Evolutionary conservation across 2,888 invertebrate genomes (phyloP).

Genomic region (Dynastes tityus): DNA sequence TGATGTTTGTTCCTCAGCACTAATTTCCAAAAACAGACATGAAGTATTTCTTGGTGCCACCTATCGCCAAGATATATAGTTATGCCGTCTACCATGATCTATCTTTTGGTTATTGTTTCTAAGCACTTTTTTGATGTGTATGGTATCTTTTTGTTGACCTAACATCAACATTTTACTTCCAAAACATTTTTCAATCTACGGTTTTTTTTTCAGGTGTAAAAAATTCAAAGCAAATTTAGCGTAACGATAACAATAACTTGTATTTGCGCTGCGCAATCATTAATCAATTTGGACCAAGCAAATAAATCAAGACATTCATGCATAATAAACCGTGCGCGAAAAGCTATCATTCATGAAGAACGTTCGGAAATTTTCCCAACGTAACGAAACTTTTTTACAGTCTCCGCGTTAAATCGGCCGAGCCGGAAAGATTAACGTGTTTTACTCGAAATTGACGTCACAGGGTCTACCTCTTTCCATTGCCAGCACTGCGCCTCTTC

Average conservation of each 20-base stretch:
- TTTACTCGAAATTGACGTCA: constrained; percentile 55
- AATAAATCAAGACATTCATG: constrained; percentile 43
- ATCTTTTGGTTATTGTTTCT: too few relatives aligned
- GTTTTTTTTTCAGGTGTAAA: background rate
- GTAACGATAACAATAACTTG: constrained; percentile 22
- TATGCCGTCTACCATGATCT: too few relatives aligned
- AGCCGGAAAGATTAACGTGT: constrained; percentile 55
- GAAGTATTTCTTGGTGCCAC: too few relatives aligned
- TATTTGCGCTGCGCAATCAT: constrained; percentile 5
- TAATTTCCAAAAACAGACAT: too few relatives aligned
- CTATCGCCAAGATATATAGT: too few relatives aligned
- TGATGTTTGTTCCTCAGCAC: too few relatives aligned
- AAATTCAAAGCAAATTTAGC: background rate
- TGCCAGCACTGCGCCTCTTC: background rate
- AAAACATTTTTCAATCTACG: background rate
- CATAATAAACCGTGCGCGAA: constrained; percentile 40
- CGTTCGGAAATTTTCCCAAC: constrained; percentile 3
- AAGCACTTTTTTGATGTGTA: too few relatives aligned
- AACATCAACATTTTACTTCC: background rate
- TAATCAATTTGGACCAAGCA: constrained; percentile 24
- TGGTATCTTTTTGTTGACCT: background rate
- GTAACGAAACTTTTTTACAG: constrained; percentile 47
- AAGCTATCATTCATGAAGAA: constrained; percentile 32
- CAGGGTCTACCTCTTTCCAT: background rate
- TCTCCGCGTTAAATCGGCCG: constrained; percentile 48